A percentile compares a stretch with the other conserved stretches of the same genome.
Conservation (phyloP, 2,888 invertebrate species). For the Eristalis tenax region DNA sequence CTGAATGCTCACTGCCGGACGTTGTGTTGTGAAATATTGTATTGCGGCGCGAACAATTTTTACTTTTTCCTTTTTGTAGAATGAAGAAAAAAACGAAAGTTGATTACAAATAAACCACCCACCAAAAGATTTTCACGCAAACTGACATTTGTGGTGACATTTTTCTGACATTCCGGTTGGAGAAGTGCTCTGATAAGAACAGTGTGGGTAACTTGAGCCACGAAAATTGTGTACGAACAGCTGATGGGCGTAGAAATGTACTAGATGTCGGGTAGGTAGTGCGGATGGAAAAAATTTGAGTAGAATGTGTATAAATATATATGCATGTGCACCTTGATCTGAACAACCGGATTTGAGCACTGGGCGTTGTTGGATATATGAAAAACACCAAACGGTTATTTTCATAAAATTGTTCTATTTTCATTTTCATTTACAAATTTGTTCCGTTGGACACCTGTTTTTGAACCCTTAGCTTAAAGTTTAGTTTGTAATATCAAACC, state of each 20-base stretch:
- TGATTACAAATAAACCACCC: constrained; percentile 57
- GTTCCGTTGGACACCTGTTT: no score
- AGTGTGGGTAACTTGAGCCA: constrained; percentile 15
- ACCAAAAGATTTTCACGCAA: constrained; percentile 39
- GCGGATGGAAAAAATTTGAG: neutral
- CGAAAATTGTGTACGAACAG: constrained; percentile 5
- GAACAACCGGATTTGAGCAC: no score
- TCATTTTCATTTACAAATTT: no score
- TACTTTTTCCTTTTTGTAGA: neutral
- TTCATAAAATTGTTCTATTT: no score
- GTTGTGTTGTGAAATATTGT: neutral
- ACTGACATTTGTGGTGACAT: constrained; percentile 55
- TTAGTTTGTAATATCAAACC: no score
- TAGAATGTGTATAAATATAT: neutral
- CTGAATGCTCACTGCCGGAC: neutral
- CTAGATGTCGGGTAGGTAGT: constrained; percentile 41
- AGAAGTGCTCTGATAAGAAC: constrained; percentile 50
- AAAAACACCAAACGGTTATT: no score
- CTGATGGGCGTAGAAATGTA: constrained; percentile 14
- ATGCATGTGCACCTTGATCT: neutral
- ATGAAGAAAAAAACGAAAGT: constrained; percentile 32
- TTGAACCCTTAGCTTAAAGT: no score
- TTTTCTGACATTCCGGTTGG: neutral
- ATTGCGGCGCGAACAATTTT: neutral
- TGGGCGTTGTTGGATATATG: no score